Conservation (phyloP, 1,140 invertebrate species). For the Phymastichus coffea region DNA sequence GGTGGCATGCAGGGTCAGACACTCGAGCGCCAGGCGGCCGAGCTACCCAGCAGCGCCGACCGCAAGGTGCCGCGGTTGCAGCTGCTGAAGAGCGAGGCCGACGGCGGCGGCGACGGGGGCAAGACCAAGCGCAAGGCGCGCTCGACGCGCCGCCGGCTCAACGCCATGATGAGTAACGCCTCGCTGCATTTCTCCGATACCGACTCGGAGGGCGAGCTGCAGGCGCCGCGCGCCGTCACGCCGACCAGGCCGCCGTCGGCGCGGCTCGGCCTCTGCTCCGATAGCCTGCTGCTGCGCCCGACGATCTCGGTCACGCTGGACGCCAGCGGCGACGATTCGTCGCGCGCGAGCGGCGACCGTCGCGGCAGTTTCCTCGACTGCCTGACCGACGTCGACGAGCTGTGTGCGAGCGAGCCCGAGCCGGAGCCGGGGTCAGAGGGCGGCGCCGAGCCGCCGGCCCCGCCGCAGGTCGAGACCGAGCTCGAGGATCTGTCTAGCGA, state of each 20-base stretch:
- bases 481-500: slow-evolving; percentile 49
- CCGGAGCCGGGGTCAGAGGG: neutral
- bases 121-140: slow-evolving; percentile 49
- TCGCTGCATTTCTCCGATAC: slow-evolving; percentile 54
- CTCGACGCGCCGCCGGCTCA: slow-evolving; percentile 45
- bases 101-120: slow-evolving; percentile 13
- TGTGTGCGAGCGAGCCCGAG: slow-evolving; percentile 47
- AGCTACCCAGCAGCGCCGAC: no score
- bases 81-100: neutral
- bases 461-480: slow-evolving; percentile 46
- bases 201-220: slow-evolving; percentile 52
- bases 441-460: slow-evolving; percentile 21
- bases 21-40: no score
- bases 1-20: slow-evolving; percentile 3
- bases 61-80: neutral
- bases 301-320: slow-evolving; percentile 47
- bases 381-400: slow-evolving; percentile 52
- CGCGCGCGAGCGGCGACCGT: slow-evolving; percentile 22
- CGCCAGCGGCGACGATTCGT: slow-evolving; percentile 15
- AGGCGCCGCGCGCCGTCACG: slow-evolving; percentile 13
- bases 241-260: neutral
- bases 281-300: slow-evolving; percentile 29
- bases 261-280: no score
- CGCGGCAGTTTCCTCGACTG: slow-evolving; percentile 43
- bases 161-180: slow-evolving; percentile 50